Evolutionary conservation across 2,888 invertebrate species (phyloP).

Genomic region (Watsonalla cultraria): DNA sequence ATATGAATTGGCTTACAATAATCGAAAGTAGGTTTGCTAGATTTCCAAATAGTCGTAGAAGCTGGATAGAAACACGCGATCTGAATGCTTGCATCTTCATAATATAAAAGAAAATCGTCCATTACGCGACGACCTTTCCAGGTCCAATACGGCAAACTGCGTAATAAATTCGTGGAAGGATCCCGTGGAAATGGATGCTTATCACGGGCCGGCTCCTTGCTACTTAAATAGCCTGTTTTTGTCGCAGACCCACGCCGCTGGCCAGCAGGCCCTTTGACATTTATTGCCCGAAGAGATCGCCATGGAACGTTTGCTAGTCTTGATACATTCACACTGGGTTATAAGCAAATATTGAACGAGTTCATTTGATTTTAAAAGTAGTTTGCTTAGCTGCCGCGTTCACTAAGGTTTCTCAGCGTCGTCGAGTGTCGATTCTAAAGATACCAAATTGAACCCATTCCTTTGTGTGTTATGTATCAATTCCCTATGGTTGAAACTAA

Average conservation of each 20-base stretch:
- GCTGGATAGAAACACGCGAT: no score
- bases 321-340: not conserved
- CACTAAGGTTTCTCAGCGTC: no score
- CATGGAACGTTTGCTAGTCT: not conserved
- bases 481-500: no score
- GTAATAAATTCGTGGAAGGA: slow-evolving; percentile 41
- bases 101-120: slow-evolving; percentile 2
- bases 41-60: no score
- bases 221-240: slow-evolving; percentile 43
- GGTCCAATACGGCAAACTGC: slow-evolving; percentile 38
- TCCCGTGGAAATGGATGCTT: slow-evolving; percentile 44
- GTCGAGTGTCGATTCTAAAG: no score
- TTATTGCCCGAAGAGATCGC: not conserved
- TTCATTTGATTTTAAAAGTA: no score
- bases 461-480: no score
- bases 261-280: slow-evolving; percentile 1
- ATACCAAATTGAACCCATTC: no score
- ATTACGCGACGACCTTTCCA: slow-evolving; percentile 15
- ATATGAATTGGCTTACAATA: no score
- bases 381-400: no score
- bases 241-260: slow-evolving; percentile 15
- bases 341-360: not conserved
- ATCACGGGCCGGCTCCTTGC: slow-evolving; percentile 36
- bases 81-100: no score
- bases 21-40: no score